Percentiles rank a stretch among this genome's conserved stretches.
Conservation (phyloP, 2,113 vertebrate genomes). For the Eulemur macaco region DNA sequence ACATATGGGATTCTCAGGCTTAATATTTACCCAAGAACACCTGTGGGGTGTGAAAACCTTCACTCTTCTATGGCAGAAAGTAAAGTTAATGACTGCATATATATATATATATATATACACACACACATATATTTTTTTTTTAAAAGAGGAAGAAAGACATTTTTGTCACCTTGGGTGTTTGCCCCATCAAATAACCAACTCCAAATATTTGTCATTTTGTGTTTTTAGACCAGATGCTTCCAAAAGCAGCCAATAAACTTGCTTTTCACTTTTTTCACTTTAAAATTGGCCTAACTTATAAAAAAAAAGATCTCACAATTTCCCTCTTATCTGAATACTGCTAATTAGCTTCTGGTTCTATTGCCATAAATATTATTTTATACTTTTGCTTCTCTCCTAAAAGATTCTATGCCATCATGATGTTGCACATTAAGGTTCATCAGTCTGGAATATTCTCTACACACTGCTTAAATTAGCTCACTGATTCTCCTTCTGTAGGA, state of each 20-base stretch:
- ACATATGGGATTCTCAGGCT: not conserved
- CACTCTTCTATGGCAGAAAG: not conserved
- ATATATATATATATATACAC: too few species aligned
- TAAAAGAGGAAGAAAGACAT: slow-evolving; percentile 19
- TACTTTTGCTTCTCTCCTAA: not conserved
- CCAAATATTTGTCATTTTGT: slow-evolving; percentile 43
- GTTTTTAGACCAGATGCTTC: slow-evolving; percentile 40
- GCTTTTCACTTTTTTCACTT: not conserved
- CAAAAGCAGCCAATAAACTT: slow-evolving; percentile 52
- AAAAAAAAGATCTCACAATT: not conserved
- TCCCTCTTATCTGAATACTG: slow-evolving; percentile 3
- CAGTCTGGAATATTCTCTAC: not conserved
- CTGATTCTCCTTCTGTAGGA: not conserved
- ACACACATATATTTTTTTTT: too few species aligned
- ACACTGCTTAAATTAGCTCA: not conserved
- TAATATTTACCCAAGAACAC: slow-evolving; percentile 8
- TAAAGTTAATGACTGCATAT: slow-evolving; percentile 9
- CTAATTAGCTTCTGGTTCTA: not conserved
- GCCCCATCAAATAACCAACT: slow-evolving; percentile 37
- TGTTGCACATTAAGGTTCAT: not conserved
- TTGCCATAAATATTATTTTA: not conserved
- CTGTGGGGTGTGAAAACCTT: not conserved
- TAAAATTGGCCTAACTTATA: not conserved
- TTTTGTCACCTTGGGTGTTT: not conserved
- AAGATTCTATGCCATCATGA: not conserved